Base-by-base conservation (phyloP, 2,888 invertebrate species). In the Aethes cnicana region DNA sequence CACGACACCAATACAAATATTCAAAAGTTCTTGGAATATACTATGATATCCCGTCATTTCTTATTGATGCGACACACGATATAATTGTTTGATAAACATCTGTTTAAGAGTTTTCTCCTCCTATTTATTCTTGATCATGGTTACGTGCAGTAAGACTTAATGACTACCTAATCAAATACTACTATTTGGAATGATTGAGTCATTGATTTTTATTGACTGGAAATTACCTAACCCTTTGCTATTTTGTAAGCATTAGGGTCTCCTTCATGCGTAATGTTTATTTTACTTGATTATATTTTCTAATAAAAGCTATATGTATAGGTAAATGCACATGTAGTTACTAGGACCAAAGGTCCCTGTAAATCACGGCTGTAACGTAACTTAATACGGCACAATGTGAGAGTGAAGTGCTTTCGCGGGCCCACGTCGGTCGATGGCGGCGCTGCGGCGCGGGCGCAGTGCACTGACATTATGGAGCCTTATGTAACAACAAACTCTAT, bases 341-440 rank as follows among this genome's bases (percentile, higher is more conserved):
- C n/a, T n/a, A n/a, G n/a, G n/a, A n/a, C n/a, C n/a, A n/a, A n/a
- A n/a, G n/a, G n/a, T n/a, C n/a, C n/a, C n/a, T n/a, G n/a, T n/a
- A n/a, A n/a, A n/a, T n/a, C n/a, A n/a, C 32, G 39, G 23, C 28
- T 32, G 36, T 37, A 28, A 52, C 17, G 44, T 52, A 44, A 44
- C 52, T 52, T 52, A 36, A 52, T 46, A 46, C 39, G 54, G 62
- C 59, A 66, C 64, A 67, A 67, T 66, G 75, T 73, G 79, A 82
- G 81, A 81, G 77, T 79, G 75, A 79, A 80, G 77, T 80, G 76
- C 79, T 83, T 84, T 85, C 80, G 77, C 77, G 68, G 58, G 68
- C 74, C 69, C 66, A 74, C 79, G 71, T 67, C 71, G 64, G 69
- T 63, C 58, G 63, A 65, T 61, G 63, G 61, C 66, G 60, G 60